These are phyloP conservation scores for Alsophila aescularia DNA, from an alignment of 2,888 invertebrate genomes.

Conservation along the genomic window DNA sequence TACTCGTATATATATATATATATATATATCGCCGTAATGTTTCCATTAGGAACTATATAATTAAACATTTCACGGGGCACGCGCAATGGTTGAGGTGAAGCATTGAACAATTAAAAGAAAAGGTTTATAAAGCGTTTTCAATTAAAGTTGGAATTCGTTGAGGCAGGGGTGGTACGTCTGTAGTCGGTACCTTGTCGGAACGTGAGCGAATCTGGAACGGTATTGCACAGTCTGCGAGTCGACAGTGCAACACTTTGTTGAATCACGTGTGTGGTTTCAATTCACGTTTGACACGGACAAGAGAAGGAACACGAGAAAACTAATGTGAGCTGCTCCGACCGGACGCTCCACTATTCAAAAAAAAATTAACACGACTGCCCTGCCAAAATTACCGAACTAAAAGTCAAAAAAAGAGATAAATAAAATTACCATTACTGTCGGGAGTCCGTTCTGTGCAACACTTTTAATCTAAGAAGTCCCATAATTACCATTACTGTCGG, in stretches of 20 bases:
- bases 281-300: conserved; percentile 37
- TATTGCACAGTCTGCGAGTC: conserved; percentile 56
- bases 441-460: no score
- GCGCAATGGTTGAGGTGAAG: conserved; percentile 47
- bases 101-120: conserved; percentile 73
- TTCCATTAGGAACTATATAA: conserved; percentile 50
- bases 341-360: background rate
- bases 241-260: conserved; percentile 71
- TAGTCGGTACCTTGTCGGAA: conserved; percentile 39
- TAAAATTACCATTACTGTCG: no score
- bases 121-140: conserved; percentile 75
- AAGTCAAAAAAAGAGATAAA: no score
- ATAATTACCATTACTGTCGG: no score
- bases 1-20: no score
- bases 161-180: conserved; percentile 52
- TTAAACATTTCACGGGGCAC: conserved; percentile 50
- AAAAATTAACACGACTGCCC: no score
- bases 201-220: conserved; percentile 66
- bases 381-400: no score
- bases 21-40: conserved; percentile 38
- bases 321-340: conserved; percentile 3
- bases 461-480: no score
- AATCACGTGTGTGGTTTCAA: conserved; percentile 41
- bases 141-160: conserved; percentile 76
- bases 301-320: conserved; percentile 1